Conservation (phyloP, 2,888 invertebrate species). For the Agriotes lineatus region DNA sequence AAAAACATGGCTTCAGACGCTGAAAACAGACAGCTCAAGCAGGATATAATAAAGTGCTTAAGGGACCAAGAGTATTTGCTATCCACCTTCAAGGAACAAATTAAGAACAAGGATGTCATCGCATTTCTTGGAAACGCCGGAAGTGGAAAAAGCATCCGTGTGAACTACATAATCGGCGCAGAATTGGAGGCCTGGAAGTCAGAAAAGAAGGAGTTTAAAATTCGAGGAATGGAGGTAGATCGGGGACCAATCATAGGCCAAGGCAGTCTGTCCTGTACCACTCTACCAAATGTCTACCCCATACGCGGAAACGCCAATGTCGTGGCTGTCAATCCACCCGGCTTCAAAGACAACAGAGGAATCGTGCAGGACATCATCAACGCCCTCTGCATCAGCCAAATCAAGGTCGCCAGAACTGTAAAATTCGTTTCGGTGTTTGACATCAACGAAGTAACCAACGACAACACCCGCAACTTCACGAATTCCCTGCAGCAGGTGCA, state of each 20-base stretch:
- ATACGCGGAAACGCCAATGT: neutral
- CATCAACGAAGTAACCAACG: slow-evolving; percentile 18
- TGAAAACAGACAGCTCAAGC: neutral
- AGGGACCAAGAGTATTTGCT: neutral
- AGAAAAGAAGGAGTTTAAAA: slow-evolving; percentile 1
- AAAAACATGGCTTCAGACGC: slow-evolving; percentile 1
- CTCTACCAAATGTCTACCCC: neutral
- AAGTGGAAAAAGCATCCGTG: too few species aligned
- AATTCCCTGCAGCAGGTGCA: slow-evolving; percentile 6
- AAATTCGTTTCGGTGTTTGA: slow-evolving; percentile 33
- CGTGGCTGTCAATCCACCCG: slow-evolving; percentile 19
- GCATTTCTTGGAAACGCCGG: too few species aligned
- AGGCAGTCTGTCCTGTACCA: slow-evolving; percentile 13
- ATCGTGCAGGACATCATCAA: slow-evolving; percentile 29
- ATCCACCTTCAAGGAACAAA: neutral
- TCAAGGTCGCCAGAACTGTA: slow-evolving; percentile 3
- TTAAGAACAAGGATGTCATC: too few species aligned
- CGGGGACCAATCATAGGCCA: slow-evolving; percentile 14
- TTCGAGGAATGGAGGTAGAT: neutral
- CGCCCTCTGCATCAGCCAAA: slow-evolving; percentile 22
- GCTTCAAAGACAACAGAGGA: slow-evolving; percentile 35
- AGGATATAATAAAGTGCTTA: slow-evolving; percentile 5
- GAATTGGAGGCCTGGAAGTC: neutral
- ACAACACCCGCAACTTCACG: slow-evolving; percentile 17
- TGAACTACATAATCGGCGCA: too few species aligned